A percentile compares a stretch with the other conserved stretches of the same genome.
These are phyloP conservation scores for Drosophila diplacantha DNA, from an alignment of 2,888 invertebrate genomes.

Conservation along the genomic window DNA sequence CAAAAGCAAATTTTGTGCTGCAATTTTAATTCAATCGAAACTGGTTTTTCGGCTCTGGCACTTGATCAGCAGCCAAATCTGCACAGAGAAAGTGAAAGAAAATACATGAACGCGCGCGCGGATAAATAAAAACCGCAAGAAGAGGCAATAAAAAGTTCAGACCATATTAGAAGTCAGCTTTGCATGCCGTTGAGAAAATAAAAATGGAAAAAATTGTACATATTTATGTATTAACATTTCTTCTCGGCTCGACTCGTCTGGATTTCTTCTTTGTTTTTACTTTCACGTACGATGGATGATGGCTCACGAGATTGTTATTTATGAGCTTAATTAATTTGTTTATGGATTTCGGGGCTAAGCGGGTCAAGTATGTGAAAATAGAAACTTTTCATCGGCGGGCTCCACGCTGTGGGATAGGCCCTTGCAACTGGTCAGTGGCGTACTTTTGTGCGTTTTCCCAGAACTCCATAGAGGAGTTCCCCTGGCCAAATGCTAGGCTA, in stretches of 20 bases:
- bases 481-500: conserved; percentile 5
- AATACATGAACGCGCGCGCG: conserved; percentile 42
- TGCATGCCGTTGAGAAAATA: conserved; percentile 55
- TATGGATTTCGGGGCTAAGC: conserved; percentile 53
- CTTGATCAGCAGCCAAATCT: conserved; percentile 66
- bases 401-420: conserved; percentile 1
- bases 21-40: conserved; percentile 65
- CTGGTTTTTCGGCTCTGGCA: conserved; percentile 61
- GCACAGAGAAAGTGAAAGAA: conserved; percentile 72
- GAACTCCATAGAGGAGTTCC: conserved; percentile 15
- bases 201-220: conserved; percentile 4
- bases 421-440: conserved; percentile 16
- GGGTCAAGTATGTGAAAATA: conserved; percentile 60
- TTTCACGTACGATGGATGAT: conserved; percentile 57
- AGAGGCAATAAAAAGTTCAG: conserved; percentile 66
- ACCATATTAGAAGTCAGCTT: conserved; percentile 71
- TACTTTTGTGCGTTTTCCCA: conserved; percentile 17
- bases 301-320: conserved; percentile 51
- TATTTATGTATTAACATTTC: conserved; percentile 46
- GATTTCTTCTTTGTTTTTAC: conserved; percentile 67
- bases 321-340: conserved; percentile 63
- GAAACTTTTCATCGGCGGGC: conserved; percentile 47
- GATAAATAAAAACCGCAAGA: conserved; percentile 38
- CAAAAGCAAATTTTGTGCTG: conserved; percentile 43
- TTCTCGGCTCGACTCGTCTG: conserved; percentile 38